Evolutionary conservation across 2,888 invertebrate species (phyloP).

Genomic region (Lampropteryx suffumata): DNA sequence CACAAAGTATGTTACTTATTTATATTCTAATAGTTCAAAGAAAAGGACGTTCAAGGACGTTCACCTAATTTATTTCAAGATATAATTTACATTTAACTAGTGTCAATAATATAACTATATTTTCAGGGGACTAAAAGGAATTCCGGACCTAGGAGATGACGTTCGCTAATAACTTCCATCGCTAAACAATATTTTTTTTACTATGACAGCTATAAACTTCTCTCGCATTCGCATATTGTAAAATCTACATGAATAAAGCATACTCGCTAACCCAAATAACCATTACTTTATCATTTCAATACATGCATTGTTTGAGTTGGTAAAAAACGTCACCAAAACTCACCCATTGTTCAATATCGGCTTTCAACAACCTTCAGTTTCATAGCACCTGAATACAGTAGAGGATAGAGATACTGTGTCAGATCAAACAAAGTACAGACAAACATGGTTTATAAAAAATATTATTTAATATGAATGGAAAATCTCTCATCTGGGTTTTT

Average conservation of each 20-base stretch:
- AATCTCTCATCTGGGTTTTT: constrained; percentile 23
- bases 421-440: constrained; percentile 9
- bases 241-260: constrained; percentile 4
- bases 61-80: too few relatives aligned
- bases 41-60: too few relatives aligned
- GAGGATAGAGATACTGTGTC: constrained; percentile 1
- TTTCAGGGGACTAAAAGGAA: constrained; percentile 74
- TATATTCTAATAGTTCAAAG: too few relatives aligned
- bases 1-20: constrained; percentile 58
- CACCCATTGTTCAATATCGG: constrained; percentile 42
- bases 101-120: too few relatives aligned
- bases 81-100: too few relatives aligned
- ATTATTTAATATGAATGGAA: constrained; percentile 18
- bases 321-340: constrained; percentile 36
- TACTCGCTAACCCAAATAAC: not conserved
- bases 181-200: not conserved
- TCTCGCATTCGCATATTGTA: not conserved
- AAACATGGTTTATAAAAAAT: constrained; percentile 14
- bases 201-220: not conserved
- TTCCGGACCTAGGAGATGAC: constrained; percentile 70
- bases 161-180: constrained; percentile 5
- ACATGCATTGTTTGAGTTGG: constrained; percentile 48
- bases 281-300: constrained; percentile 55
- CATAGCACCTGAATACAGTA: constrained; percentile 9
- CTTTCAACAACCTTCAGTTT: constrained; percentile 22